Base-by-base conservation (phyloP, 2,113 vertebrate species). In the Tichodroma muraria region DNA sequence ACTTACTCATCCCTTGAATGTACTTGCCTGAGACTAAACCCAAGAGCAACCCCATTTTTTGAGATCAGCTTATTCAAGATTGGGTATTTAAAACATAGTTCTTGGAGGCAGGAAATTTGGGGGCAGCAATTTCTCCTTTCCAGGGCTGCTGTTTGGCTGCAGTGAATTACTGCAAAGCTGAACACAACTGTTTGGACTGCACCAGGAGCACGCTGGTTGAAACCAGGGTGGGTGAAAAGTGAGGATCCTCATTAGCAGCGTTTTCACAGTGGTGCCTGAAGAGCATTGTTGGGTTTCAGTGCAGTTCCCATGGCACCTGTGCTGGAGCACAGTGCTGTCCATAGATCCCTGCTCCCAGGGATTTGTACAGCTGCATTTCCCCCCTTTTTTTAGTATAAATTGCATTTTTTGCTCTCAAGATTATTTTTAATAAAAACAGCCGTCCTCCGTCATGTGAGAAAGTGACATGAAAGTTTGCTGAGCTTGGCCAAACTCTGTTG, bases 301-400 rank as follows among this genome's bases (percentile, higher is more conserved):
- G 15, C 22, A 15, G 4, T 35, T 65, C 1, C 0, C 0, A 1
- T 22, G 38, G 25, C 57, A 78, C 3, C 0, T 28, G 23, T 65
- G 33, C 1, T 70, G 75, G 2, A 38, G 66, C 47, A 42, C 21
- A 8, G 61, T 40, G 8, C 10, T 52, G 56, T 21, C 57, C 15
- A 8, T 59, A 6, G 15, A 8, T 9, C 31, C 59, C 64, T 66
- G 44, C 44, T 71, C 59, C 52, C 33, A 13, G 70, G 27, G 23
- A 11, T 56, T 73, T n/a, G 24, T 15, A 12, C 56, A 16, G 22
- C 38, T 93, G 79, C 30, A 1, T 38, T 73, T 57, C 21, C 3
- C 10, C 9, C 40, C 40, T 40, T 2, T 72, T 70, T 69, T 27
- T 42, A 11, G 16, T 16, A 8, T 4, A 69, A 28, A 45, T 37